Base-by-base conservation (phyloP, 2,888 invertebrate genomes). In the Auanema freiburgensis region DNA sequence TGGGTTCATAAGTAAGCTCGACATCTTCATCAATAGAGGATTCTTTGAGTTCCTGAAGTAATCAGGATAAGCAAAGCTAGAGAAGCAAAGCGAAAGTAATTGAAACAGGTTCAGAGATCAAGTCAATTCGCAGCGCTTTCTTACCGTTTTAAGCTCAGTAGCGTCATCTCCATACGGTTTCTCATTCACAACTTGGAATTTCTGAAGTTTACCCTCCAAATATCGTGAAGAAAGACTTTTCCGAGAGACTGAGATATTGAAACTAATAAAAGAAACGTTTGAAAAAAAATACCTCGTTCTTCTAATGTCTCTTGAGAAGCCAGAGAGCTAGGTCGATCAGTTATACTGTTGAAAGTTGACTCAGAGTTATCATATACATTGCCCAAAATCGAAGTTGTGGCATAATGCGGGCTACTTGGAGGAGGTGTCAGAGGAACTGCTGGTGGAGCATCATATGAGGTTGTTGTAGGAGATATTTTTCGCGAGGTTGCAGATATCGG, bases 91-190 rank as follows among this genome's bases (percentile, higher is more conserved):
- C 16, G 10, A 18, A 5, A 6, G 46, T 5, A 5, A 10, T 46
- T 46, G 3, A 5, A 3, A 33, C 8, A 5, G 4, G 8, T 33
- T 33, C 4, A 33, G 33, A 33, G 8, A 33, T 33, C 8, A 33
- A 33, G 3, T 33, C 3, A n/a, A n/a, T n/a, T n/a, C n/a, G n/a
- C n/a, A n/a, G n/a, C n/a, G n/a, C n/a, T n/a, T n/a, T n/a, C 66
- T 61, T 46, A 72, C 72, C 63, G 69, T 64, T 70, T 65, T 64
- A 10, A 70, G 44, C 46, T 69, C 69, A 14, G 73, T 73, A 52
- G 66, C 73, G 55, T 73, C 69, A 63, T 73, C 73, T 52, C 73
- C 73, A 56, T 73, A 73, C 40, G 73, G 73, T 66, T 67, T 73
- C 60, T 72, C 69, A 43, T 67, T n/a, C 23, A 23, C 4, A 16